Evolutionary conservation across 2,888 invertebrate genomes (phyloP), one percentile per base, ranked within the genome.

Genomic region (Altica lythri): DNA sequence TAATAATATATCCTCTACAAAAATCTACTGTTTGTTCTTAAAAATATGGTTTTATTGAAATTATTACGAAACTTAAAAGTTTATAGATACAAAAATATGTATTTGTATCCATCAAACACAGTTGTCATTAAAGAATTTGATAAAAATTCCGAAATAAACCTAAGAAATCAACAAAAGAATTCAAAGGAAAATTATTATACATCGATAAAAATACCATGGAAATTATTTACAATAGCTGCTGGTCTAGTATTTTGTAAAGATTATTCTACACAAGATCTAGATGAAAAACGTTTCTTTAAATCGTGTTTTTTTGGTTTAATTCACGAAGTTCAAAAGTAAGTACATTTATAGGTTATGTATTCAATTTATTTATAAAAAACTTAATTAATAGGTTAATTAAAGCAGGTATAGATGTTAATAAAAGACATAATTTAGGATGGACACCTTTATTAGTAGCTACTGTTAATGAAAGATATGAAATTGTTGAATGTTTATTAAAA

Each of bases 381-480:
- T 30, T 10, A 13, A 14, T 22, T 60, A 60, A 35, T 42, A 65
- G 81, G 70, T 69, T 79, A 35, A 70, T 78, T 14, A 74, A 76
- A 6, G 76, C 77, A 48, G 81, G 81, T 29, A 69, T 81, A 9
- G 80, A 85, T 66, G 80, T 88, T 1, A 90, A 94, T 78, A 71
- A 75, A 40, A 80, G 88, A 9, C 93, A 94, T 77, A 67, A 79
- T 17, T 78, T 92, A 38, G 95, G 95, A 43, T 95, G 95, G 94
- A 92, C 91, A 9, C 84, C 92, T 17, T 79, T 95, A 22, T 92
- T 92, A 78, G 84, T 86, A 42, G 94, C 94, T 25, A 88, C 89
- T 6, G 87, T 92, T 27, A 92, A 90, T 77, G 86, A 86, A 58
- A 84, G 84, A 69, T 66, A 78, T 10, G 80, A 81, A 12, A 81